Conservation (phyloP, 1,140 invertebrate genomes). For the Formica selysi region DNA sequence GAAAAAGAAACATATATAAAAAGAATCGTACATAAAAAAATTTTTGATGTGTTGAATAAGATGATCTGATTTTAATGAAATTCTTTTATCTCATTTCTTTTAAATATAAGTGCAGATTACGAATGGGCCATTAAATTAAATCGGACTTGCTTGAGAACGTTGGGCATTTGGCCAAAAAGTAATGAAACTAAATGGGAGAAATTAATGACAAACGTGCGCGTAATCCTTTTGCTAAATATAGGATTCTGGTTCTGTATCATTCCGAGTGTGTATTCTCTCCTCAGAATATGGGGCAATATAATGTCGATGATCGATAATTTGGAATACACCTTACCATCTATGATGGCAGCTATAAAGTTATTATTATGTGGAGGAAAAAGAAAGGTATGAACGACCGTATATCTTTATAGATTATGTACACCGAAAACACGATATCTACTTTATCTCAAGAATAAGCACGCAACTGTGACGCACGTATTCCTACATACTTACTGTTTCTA, state of each 20-base stretch:
- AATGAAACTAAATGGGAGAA: background rate
- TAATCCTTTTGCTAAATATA: background rate
- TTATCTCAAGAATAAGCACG: background rate
- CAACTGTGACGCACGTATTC: background rate
- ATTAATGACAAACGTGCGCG: background rate
- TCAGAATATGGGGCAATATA: background rate
- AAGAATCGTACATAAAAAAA: too few relatives aligned
- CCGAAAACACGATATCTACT: background rate
- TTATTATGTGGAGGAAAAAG: background rate
- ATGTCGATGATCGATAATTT: constrained; percentile 23
- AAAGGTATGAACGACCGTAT: background rate
- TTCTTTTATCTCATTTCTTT: too few relatives aligned
- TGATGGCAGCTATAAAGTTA: constrained; percentile 1
- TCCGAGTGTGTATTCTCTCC: background rate
- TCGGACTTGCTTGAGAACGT: background rate
- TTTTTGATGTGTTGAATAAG: too few relatives aligned
- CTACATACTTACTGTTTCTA: background rate
- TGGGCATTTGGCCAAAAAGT: background rate
- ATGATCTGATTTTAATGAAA: too few relatives aligned
- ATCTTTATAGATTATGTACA: background rate
- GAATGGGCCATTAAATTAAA: background rate
- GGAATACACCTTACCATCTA: background rate
- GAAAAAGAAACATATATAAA: too few relatives aligned
- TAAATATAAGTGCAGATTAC: background rate
- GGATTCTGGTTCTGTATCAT: background rate